Base-by-base conservation (phyloP, 2,113 vertebrate species). In the Oryzias javanicus region DNA sequence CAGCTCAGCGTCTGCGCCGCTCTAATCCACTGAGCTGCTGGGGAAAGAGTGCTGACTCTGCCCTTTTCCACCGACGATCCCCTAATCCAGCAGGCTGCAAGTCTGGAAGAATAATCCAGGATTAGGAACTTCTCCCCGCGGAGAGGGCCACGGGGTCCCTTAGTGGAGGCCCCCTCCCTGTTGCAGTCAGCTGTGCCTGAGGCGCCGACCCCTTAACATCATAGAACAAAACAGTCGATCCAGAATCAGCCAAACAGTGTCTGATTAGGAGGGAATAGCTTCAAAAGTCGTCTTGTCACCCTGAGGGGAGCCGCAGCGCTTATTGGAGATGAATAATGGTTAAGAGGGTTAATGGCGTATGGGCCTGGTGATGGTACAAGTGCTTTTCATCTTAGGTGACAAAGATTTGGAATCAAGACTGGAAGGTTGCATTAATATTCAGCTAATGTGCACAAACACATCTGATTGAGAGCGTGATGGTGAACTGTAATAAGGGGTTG, bases 21-120 rank as follows among this genome's bases (percentile, higher is more conserved):
- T 76, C 55, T 90, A 88, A 90, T 89, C 85, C 85, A 78, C 81
- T 86, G 85, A 88, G 87, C 87, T 69, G 79, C 85, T 75, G 6
- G 60, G 74, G 80, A 77, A 85, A 82, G 67, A 85, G 79, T 82
- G 87, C 85, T 85, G 88, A 90, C 80, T 44, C 50, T 89, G 87
- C 76, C 82, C 80, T 82, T 88, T 90, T 85, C 79, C 72, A 72
- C 67, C 19, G 60, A 66, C 78, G 74, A 60, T 70, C 79, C 73
- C 53, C 78, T 86, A 89, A 89, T 89, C 88, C 79, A 79, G 68
- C 71, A 61, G 76, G 80, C 82, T 87, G 82, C 44, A 41, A 78
- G 82, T 63, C 84, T 82, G 80, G 80, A 79, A 56, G 70, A 82
- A 84, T 90, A 90, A 90, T 90, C 87, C 85, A 44, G 85, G 87